A percentile compares a stretch with the other conserved stretches of the same genome.
These are phyloP conservation scores for Monodelphis domestica DNA, from an alignment of 2,797 vertebrate species.

Conservation along the genomic window DNA sequence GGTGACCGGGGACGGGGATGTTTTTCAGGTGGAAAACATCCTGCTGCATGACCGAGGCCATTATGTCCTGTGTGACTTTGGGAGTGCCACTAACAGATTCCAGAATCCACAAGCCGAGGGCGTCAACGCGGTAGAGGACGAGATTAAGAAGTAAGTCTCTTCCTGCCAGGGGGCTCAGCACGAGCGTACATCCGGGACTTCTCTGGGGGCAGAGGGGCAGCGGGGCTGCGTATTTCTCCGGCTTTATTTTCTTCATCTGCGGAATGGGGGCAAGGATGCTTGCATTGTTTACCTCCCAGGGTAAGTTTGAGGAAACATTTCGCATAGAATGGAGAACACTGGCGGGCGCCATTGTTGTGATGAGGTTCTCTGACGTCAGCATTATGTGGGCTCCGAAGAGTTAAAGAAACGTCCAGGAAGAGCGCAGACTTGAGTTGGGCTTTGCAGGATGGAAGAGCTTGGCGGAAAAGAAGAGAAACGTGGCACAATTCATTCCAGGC, in stretches of 20 bases:
- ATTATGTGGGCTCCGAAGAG: background rate
- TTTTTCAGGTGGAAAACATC: slow-evolving; percentile 96
- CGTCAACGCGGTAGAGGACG: slow-evolving; percentile 94
- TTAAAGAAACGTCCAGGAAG: background rate
- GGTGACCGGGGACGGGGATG: slow-evolving; percentile 40
- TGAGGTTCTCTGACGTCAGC: background rate
- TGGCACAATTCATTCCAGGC: background rate
- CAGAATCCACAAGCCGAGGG: slow-evolving; percentile 97
- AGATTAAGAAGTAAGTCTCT: slow-evolving; percentile 96
- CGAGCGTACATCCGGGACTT: slow-evolving; percentile 6
- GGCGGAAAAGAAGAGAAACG: background rate
- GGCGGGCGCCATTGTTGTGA: too few species aligned
- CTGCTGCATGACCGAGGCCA: slow-evolving; percentile 97
- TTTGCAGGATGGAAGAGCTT: background rate
- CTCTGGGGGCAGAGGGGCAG: background rate
- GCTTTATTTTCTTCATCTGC: background rate
- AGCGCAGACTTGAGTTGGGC: too few species aligned
- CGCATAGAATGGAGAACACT: background rate
- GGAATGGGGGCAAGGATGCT: background rate
- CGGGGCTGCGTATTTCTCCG: background rate
- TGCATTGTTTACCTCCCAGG: background rate
- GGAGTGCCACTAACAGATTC: slow-evolving; percentile 96
- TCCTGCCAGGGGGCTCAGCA: slow-evolving; percentile 36
- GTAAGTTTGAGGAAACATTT: background rate
- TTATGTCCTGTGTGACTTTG: slow-evolving; percentile 98